Evolutionary conservation across 23 tunicate genomes (phyloP), one percentile per base, ranked within the genome.

Genomic region (Ascidia mentula): DNA sequence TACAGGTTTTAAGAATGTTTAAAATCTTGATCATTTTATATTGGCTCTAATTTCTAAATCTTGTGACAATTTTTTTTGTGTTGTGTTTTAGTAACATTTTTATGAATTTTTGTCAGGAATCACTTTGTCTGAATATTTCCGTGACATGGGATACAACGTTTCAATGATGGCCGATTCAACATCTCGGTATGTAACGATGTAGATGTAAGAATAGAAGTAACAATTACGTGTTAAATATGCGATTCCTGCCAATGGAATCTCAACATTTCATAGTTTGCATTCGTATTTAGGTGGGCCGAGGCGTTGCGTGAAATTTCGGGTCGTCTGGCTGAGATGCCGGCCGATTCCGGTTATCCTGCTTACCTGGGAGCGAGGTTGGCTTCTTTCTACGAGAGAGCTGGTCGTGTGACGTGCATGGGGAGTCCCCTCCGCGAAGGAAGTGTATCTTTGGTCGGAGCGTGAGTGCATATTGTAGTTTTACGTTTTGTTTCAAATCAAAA

Each of bases 91-190:
- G 15, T 8, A 69, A 17, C 24, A 71, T 28, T 31, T 18, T 4
- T 2, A 71, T 2, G 9, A 3, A 6, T 35, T 38, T 5, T 74
- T 2, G 34, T 0, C 46, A 93, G 98, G 99, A 37, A 95, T 95
- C 77, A 95, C 99, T 12, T 74, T 95, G 22, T 95, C 99, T 0
- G 99, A 95, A 46, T 95, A 95, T 42, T 95, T 95, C 96, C 86
- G 99, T 24, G 99, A 95, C 69, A 89, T 89, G 99, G 99, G 99
- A 45, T 95, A 95, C 85, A 95, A 95, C 65, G 99, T 95, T 1
- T 95, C 99, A 18, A 95, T 95, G 99, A 95, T 95, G 99, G 99
- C 99, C 36, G 99, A 95, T 60, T 95, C 99, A 31, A 95, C 99
- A 31, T 95, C 99, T 31, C 78, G 97, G 97, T 92, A 60, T 0